Conservation (phyloP, 2,113 vertebrate species). For the Hyperopisus bebe region DNA sequence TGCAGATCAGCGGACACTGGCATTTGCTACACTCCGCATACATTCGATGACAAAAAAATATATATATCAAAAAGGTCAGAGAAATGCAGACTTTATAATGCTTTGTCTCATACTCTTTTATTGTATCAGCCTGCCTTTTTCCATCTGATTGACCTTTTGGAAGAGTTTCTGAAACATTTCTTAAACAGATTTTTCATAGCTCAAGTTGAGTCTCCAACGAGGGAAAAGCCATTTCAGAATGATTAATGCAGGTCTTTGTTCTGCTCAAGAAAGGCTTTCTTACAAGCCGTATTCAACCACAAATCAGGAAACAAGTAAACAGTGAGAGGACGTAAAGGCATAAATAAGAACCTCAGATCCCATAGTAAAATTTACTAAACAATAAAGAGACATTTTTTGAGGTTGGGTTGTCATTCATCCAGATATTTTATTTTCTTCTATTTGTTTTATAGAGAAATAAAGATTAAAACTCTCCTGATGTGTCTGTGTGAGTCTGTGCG, state of each 20-base stretch:
- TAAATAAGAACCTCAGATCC: conserved; percentile 44
- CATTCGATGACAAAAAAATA: conserved; percentile 38
- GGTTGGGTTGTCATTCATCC: conserved; percentile 44
- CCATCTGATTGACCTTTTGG: conserved; percentile 61
- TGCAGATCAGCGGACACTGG: conserved; percentile 23
- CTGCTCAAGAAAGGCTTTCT: conserved; percentile 47
- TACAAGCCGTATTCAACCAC: conserved; percentile 44
- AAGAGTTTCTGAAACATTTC: conserved; percentile 55
- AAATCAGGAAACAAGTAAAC: conserved; percentile 39
- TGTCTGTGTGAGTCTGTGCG: not conserved
- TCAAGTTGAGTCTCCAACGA: conserved; percentile 34
- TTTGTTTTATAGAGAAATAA: not conserved
- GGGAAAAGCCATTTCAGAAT: conserved; percentile 42
- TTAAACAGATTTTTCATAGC: conserved; percentile 53
- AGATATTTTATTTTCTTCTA: conserved; percentile 33
- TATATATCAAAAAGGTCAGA: conserved; percentile 56
- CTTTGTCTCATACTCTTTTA: conserved; percentile 57
- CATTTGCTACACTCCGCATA: conserved; percentile 10
- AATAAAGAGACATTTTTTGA: conserved; percentile 37
- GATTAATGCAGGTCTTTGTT: conserved; percentile 53
- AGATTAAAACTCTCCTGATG: not conserved
- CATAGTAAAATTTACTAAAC: conserved; percentile 46
- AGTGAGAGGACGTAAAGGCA: conserved; percentile 46
- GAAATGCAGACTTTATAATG: conserved; percentile 57
- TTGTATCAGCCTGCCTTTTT: conserved; percentile 58